Evolutionary conservation across 2,797 vertebrate species (phyloP).

Genomic region (Phoebastria nigripes): DNA sequence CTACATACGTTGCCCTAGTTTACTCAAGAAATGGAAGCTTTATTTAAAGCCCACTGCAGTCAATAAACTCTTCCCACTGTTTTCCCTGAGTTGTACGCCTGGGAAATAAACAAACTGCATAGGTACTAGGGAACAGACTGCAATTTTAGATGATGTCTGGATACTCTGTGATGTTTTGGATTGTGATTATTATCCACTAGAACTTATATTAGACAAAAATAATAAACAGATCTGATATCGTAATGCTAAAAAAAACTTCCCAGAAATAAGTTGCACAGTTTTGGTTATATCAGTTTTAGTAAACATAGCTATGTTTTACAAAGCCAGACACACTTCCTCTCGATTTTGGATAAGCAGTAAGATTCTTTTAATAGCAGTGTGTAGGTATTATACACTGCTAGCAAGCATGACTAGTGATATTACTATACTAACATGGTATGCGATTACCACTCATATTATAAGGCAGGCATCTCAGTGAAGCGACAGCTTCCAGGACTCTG

Average conservation of each 20-base stretch:
- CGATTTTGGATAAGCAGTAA: background rate
- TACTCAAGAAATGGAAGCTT: background rate
- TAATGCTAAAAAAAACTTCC: background rate
- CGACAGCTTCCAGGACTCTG: background rate
- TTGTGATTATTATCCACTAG: background rate
- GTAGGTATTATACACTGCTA: background rate
- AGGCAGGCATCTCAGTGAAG: background rate
- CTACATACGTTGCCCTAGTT: background rate
- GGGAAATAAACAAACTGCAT: slow-evolving; percentile 10
- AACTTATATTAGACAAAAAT: background rate
- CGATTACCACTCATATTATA: background rate
- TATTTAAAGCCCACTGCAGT: slow-evolving; percentile 23
- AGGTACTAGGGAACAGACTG: background rate
- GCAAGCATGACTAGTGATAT: background rate
- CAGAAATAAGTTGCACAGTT: background rate
- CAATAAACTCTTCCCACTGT: slow-evolving; percentile 12
- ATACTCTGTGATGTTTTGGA: background rate
- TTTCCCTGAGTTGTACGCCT: background rate
- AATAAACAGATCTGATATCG: background rate
- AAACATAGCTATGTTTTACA: background rate
- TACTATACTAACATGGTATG: background rate
- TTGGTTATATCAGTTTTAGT: background rate
- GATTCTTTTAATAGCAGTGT: background rate
- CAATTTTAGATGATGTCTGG: background rate
- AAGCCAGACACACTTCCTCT: background rate